A percentile compares a stretch with the other conserved stretches of the same genome.
phyloP scores from a whole-genome alignment of 2,888 invertebrate species.

The Stenichneumon culpator region DNA sequence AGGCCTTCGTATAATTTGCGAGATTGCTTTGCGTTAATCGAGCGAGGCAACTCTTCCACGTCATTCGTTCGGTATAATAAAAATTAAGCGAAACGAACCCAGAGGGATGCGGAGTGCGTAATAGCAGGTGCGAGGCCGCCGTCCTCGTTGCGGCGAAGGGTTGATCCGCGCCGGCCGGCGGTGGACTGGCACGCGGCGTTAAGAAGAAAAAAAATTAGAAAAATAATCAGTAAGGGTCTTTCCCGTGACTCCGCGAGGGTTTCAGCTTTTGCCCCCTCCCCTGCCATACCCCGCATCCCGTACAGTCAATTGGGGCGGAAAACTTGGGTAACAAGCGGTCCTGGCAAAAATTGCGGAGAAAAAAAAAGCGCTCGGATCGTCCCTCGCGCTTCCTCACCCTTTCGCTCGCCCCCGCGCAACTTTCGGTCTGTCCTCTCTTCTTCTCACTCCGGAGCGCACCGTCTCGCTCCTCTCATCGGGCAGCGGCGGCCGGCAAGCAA shows the following conservation, averaged over 20 bases:
- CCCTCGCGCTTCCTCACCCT: constrained; percentile 44
- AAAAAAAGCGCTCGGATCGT: constrained; percentile 75
- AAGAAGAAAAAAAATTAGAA: constrained; percentile 83
- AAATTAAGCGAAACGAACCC: constrained; percentile 79
- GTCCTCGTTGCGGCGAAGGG: constrained; percentile 77
- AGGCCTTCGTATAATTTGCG: constrained; percentile 28
- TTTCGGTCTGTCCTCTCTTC: constrained; percentile 44
- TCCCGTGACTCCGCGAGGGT: constrained; percentile 67
- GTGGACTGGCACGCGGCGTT: constrained; percentile 72
- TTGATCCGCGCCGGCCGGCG: constrained; percentile 65
- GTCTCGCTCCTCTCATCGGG: constrained; percentile 62
- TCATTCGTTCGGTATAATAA: constrained; percentile 81
- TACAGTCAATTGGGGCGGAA: constrained; percentile 82
- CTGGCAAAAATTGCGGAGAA: constrained; percentile 79
- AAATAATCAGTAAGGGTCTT: constrained; percentile 81
- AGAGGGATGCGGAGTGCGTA: constrained; percentile 58
- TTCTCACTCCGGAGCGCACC: constrained; percentile 32
- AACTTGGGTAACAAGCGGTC: constrained; percentile 83
- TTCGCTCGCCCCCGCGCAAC: constrained; percentile 18
- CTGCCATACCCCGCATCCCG: constrained; percentile 2
- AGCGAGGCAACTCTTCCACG: constrained; percentile 78
- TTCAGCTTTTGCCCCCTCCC: constrained; percentile 47
- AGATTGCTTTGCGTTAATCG: constrained; percentile 80
- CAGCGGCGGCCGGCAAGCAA: constrained; percentile 70
- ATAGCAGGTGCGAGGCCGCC: constrained; percentile 73